These are phyloP conservation scores for Argyra leucocephala DNA, from an alignment of 2,888 invertebrate genomes.

Conservation along the genomic window DNA sequence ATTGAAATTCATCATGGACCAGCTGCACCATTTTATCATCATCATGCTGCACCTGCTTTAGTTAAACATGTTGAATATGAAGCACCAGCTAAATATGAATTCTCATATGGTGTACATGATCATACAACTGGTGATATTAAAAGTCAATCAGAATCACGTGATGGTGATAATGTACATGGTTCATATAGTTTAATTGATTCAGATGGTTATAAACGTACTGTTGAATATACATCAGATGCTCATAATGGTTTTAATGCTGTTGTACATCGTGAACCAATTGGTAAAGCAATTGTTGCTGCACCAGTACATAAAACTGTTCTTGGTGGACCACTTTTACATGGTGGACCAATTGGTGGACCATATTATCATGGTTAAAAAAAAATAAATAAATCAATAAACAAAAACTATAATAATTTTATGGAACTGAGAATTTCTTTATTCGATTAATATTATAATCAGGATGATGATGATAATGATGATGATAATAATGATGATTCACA, in stretches of 20 bases:
- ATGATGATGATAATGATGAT: too few relatives aligned
- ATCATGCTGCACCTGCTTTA: not conserved
- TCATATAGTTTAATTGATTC: constrained; percentile 46
- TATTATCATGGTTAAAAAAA: constrained; percentile 3
- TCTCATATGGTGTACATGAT: constrained; percentile 43
- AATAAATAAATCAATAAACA: not conserved
- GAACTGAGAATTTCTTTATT: too few relatives aligned
- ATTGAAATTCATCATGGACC: not conserved
- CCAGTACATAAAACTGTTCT: not conserved
- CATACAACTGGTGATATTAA: constrained; percentile 46
- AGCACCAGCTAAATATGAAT: constrained; percentile 37
- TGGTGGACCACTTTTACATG: not conserved
- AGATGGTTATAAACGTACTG: constrained; percentile 46
- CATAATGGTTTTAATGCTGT: constrained; percentile 48
- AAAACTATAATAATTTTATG: too few relatives aligned
- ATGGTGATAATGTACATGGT: constrained; percentile 47
- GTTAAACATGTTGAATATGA: constrained; percentile 25
- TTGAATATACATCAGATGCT: constrained; percentile 46
- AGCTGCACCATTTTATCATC: not conserved
- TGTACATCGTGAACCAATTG: constrained; percentile 43
- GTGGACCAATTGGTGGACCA: not conserved
- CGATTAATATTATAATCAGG: too few relatives aligned
- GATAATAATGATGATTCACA: too few relatives aligned
- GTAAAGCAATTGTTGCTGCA: not conserved
- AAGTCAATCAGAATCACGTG: constrained; percentile 45